Evolutionary conservation across 2,113 vertebrate species (phyloP).

Genomic region (Pipa parva): DNA sequence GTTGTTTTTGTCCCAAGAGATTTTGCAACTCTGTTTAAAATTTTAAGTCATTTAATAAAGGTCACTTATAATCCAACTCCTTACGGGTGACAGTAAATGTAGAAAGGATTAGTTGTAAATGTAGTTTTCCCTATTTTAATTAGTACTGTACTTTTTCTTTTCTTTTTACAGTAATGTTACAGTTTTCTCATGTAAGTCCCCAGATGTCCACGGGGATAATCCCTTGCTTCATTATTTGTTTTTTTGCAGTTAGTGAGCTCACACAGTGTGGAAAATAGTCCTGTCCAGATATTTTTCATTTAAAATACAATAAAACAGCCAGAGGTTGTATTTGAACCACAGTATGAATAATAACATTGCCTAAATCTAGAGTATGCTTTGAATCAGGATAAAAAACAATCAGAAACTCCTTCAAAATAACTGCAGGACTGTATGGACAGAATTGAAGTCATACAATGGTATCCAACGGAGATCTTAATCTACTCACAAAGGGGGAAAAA

Average conservation of each 20-base stretch:
- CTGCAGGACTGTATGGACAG: conserved; percentile 29
- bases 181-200: conserved; percentile 27
- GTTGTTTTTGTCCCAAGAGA: no score
- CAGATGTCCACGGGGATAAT: conserved; percentile 34
- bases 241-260: conserved; percentile 32
- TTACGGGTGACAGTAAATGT: not conserved
- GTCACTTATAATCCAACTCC: conserved; percentile 8
- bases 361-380: conserved; percentile 34
- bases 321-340: conserved; percentile 41
- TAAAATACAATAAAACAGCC: conserved; percentile 42
- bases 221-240: conserved; percentile 36
- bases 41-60: conserved; percentile 22
- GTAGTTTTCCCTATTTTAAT: conserved; percentile 29
- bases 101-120: conserved; percentile 23
- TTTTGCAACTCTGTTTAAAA: not conserved
- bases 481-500: conserved; percentile 36
- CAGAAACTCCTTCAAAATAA: conserved; percentile 39
- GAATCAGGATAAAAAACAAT: conserved; percentile 35
- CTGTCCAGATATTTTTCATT: conserved; percentile 37
- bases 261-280: conserved; percentile 39
- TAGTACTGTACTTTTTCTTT: conserved; percentile 21
- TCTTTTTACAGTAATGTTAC: conserved; percentile 33
- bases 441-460: conserved; percentile 25
- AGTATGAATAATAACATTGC: conserved; percentile 41
- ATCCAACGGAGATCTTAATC: conserved; percentile 29